Conservation (phyloP, 2,113 vertebrate species). For the Mus spicilegus region DNA sequence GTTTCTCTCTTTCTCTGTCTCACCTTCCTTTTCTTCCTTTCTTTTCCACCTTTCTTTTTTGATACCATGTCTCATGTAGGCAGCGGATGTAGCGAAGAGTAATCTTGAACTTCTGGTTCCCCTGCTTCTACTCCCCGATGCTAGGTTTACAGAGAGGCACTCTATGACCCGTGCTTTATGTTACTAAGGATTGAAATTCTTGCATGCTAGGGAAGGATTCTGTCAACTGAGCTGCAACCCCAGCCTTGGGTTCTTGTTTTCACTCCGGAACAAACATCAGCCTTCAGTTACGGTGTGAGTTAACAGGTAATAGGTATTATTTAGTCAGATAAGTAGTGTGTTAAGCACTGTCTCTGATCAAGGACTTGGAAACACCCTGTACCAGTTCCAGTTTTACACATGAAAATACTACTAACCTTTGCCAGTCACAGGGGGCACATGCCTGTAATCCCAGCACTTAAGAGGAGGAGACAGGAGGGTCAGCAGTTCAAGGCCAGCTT, state of each 20-base stretch:
- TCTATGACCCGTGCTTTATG: neutral
- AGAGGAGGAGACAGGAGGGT: neutral
- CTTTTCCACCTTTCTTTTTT: neutral
- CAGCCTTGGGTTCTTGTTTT: constrained; percentile 28
- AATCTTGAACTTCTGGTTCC: neutral
- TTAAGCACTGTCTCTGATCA: neutral
- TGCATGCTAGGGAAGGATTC: neutral
- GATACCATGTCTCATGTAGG: neutral
- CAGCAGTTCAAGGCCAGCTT: neutral
- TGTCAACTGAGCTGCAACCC: neutral
- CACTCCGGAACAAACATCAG: neutral
- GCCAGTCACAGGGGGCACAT: neutral
- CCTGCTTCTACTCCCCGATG: too few relatives aligned
- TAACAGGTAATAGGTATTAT: neutral
- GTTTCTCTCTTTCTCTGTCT: neutral
- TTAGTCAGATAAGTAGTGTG: neutral
- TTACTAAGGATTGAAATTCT: neutral
- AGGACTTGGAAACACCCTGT: neutral
- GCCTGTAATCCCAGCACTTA: neutral
- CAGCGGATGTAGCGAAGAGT: too few relatives aligned
- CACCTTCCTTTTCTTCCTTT: neutral
- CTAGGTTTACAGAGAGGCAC: neutral
- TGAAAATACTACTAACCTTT: neutral
- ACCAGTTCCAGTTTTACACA: neutral
- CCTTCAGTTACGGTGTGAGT: neutral